Percentiles rank a stretch among this genome's conserved stretches.
Conservation (phyloP, 2,888 invertebrate genomes). For the Buathra laborator region DNA sequence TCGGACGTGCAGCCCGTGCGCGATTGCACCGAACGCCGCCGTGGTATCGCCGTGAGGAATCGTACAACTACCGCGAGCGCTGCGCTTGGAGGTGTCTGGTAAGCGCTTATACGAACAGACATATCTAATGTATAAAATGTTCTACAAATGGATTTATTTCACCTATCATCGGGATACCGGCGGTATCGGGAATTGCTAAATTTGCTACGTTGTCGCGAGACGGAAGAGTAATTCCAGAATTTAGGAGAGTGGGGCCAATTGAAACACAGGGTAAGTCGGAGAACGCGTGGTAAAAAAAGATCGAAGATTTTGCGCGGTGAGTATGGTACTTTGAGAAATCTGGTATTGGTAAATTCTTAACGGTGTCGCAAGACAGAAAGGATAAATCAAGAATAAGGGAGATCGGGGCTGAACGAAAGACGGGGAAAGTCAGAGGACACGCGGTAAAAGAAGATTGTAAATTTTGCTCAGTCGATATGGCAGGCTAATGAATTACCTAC, state of each 20-base stretch:
- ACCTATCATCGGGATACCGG: neutral
- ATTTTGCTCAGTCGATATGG: too few relatives aligned
- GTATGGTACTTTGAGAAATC: too few relatives aligned
- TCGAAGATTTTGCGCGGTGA: too few relatives aligned
- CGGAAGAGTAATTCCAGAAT: neutral
- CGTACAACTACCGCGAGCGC: constrained; percentile 26
- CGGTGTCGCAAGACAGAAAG: too few relatives aligned
- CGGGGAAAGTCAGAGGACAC: too few relatives aligned
- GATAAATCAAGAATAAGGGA: neutral
- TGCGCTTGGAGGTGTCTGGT: constrained; percentile 30
- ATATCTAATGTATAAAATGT: neutral
- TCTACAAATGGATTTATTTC: constrained; percentile 1
- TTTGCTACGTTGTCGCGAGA: too few relatives aligned
- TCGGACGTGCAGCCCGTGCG: constrained; percentile 49
- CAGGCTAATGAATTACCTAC: too few relatives aligned
- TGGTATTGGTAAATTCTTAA: too few relatives aligned
- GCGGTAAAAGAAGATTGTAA: too few relatives aligned
- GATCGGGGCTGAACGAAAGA: neutral
- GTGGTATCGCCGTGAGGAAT: constrained; percentile 50
- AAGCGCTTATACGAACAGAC: neutral
- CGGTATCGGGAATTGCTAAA: neutral
- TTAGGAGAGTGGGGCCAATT: neutral
- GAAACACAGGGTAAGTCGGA: neutral
- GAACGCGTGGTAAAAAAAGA: too few relatives aligned
- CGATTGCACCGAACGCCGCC: constrained; percentile 38